Percentiles rank a stretch among this genome's conserved stretches.
Conservation (phyloP, 2,113 vertebrate genomes). For the Ivindomyrus marchei region DNA sequence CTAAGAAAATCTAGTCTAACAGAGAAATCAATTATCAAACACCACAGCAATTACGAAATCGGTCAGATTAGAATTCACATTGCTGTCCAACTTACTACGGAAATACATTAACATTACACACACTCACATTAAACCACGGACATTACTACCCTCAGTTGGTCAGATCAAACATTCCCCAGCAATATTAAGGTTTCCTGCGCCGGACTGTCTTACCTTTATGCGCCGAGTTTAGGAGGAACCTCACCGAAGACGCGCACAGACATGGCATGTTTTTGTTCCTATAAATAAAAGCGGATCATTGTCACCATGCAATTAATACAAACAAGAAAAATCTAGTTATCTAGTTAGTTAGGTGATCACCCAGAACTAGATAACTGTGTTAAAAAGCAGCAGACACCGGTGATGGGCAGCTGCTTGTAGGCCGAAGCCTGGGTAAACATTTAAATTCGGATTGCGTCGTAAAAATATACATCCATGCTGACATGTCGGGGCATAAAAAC, state of each 20-base stretch:
- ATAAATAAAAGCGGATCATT: neutral
- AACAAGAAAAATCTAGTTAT: neutral
- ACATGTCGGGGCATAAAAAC: neutral
- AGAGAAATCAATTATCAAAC: neutral
- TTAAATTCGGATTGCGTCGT: neutral
- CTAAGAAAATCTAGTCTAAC: neutral
- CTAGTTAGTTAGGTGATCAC: neutral
- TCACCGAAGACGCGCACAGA: slow-evolving; percentile 54
- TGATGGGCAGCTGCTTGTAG: neutral
- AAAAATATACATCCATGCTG: neutral
- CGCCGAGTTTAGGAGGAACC: slow-evolving; percentile 55
- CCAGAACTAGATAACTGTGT: neutral
- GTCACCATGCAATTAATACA: neutral
- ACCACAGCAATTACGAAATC: neutral
- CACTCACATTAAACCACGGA: neutral
- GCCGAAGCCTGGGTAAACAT: neutral
- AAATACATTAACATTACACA: neutral
- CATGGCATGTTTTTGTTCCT: slow-evolving; percentile 54
- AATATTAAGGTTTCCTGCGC: neutral
- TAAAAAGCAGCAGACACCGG: neutral
- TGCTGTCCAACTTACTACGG: neutral
- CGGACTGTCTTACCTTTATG: slow-evolving; percentile 53
- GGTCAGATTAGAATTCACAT: neutral
- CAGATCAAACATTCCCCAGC: neutral
- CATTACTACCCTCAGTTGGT: neutral